Evolutionary conservation across 2,888 invertebrate species (phyloP).

Genomic region (Ormyrus labotus): DNA sequence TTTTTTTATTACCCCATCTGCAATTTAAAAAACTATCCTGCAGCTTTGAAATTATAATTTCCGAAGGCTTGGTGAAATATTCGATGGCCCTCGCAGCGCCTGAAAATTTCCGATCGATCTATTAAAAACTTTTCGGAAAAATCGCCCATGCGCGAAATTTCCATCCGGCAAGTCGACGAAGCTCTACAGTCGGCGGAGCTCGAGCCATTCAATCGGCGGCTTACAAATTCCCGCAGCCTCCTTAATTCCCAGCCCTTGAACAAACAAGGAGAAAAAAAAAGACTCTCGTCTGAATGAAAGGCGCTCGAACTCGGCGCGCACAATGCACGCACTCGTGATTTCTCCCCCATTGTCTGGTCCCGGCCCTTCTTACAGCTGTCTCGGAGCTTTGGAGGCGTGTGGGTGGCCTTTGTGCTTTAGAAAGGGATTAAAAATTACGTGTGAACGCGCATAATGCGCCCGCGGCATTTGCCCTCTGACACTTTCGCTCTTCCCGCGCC

Average conservation of each 20-base stretch:
- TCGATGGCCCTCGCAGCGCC: too few species aligned
- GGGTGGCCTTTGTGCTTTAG: not conserved
- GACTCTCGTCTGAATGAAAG: constrained; percentile 45
- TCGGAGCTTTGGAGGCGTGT: too few species aligned
- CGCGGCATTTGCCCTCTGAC: not conserved
- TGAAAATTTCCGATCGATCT: constrained; percentile 13
- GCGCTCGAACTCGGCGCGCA: constrained; percentile 15
- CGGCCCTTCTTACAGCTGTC: not conserved
- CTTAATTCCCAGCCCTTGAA: constrained; percentile 10
- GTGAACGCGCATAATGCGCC: too few species aligned
- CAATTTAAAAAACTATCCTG: too few species aligned
- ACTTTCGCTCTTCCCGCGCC: not conserved
- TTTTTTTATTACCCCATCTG: too few species aligned
- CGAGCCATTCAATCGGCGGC: not conserved
- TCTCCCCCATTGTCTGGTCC: constrained; percentile 13
- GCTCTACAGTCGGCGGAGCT: not conserved
- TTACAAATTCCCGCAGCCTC: not conserved
- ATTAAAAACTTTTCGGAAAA: constrained; percentile 2
- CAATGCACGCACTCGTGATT: constrained; percentile 35
- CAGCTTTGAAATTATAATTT: too few species aligned
- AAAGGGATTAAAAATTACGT: constrained; percentile 38
- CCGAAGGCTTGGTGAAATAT: too few species aligned
- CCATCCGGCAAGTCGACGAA: constrained; percentile 6
- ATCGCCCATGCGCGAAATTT: constrained; percentile 9
- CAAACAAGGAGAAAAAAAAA: constrained; percentile 10